phyloP scores from a whole-genome alignment of 2,888 invertebrate species.

The Epirrita christyi region DNA sequence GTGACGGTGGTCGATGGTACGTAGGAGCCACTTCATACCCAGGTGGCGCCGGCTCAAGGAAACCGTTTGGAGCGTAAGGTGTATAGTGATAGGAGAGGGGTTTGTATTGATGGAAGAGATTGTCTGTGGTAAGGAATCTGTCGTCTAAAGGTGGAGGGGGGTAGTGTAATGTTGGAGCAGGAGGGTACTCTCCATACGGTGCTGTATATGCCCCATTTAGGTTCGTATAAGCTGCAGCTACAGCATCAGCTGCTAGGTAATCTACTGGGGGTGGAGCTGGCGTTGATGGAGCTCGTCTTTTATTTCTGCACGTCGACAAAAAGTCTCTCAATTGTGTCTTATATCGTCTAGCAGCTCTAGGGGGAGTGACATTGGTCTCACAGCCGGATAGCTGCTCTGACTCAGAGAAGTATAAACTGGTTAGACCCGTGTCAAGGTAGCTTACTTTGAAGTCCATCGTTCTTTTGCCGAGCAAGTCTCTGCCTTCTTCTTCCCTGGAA shows the following conservation, averaged over 20 bases:
- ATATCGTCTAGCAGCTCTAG: conserved; percentile 94
- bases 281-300: conserved; percentile 86
- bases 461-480: conserved; percentile 97
- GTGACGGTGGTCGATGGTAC: conserved; percentile 86
- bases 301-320: conserved; percentile 95
- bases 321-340: conserved; percentile 97
- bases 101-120: conserved; percentile 95
- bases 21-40: conserved; percentile 85
- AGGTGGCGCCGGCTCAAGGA: conserved; percentile 90
- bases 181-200: conserved; percentile 90
- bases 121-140: conserved; percentile 92
- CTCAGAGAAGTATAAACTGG: conserved; percentile 95
- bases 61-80: conserved; percentile 92
- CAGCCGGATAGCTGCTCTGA: conserved; percentile 89
- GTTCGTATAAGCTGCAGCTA: conserved; percentile 92
- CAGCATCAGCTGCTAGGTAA: conserved; percentile 88
- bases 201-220: conserved; percentile 92
- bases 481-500: conserved; percentile 98
- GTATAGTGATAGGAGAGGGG: conserved; percentile 93
- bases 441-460: conserved; percentile 99
- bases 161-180: conserved; percentile 89
- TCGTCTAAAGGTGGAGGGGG: conserved; percentile 86
- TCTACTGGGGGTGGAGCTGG: conserved; percentile 88
- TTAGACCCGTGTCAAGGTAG: conserved; percentile 96
- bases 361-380: conserved; percentile 87